Conservation (phyloP, 2,797 vertebrate species). For the Gobionotothen gibberifrons region DNA sequence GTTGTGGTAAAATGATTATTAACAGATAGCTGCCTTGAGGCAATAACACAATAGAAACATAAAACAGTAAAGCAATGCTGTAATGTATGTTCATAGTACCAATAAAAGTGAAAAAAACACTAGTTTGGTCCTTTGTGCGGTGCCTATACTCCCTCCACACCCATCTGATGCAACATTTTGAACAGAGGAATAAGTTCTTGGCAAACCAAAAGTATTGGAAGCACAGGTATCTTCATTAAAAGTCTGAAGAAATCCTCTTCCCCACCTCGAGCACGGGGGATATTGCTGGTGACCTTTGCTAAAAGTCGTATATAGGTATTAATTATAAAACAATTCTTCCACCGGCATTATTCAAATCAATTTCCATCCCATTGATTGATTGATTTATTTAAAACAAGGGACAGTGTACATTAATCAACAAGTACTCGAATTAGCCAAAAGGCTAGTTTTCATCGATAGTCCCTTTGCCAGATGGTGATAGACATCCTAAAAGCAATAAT, state of each 20-base stretch:
- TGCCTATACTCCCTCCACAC: neutral
- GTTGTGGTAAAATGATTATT: neutral
- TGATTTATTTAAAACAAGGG: too few relatives aligned
- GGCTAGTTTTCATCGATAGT: too few relatives aligned
- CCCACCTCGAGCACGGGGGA: neutral
- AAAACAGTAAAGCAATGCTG: neutral
- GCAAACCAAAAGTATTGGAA: slow-evolving; percentile 20
- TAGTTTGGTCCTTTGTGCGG: neutral
- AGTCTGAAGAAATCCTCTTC: neutral
- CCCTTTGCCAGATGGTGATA: too few relatives aligned
- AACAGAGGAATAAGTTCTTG: neutral
- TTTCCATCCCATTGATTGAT: slow-evolving; percentile 14
- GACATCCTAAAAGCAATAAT: too few relatives aligned
- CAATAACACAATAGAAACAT: neutral
- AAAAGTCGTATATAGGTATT: slow-evolving; percentile 32
- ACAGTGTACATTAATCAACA: too few relatives aligned
- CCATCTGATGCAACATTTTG: neutral
- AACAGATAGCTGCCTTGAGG: neutral
- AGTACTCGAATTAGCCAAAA: too few relatives aligned
- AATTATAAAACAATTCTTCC: slow-evolving; percentile 32
- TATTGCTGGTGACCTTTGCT: slow-evolving; percentile 29
- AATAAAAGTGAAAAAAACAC: neutral
- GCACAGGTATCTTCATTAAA: slow-evolving; percentile 2
- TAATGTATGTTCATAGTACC: neutral
- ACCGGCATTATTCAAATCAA: slow-evolving; percentile 39